Conservation (phyloP, 2,113 vertebrate species). For the Passer domesticus region DNA sequence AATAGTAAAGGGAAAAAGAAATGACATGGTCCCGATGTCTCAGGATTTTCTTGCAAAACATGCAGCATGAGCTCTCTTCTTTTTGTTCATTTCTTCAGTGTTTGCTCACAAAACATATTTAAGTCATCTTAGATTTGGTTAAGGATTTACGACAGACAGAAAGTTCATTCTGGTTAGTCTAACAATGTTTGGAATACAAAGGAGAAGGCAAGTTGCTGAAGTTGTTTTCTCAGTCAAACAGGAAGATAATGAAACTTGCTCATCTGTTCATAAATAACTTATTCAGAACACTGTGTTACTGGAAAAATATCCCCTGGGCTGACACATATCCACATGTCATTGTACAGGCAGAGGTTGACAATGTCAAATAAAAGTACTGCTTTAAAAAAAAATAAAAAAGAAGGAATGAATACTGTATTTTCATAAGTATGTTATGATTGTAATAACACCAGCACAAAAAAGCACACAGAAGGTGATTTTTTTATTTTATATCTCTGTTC, state of each 20-base stretch:
- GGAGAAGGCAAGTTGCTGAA: neutral
- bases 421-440: neutral
- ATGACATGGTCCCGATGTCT: rapidly evolving
- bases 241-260: neutral
- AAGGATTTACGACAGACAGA: neutral
- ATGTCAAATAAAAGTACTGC: neutral
- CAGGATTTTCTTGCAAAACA: neutral
- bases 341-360: neutral
- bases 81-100: neutral
- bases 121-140: neutral
- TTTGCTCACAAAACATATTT: neutral
- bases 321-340: neutral
- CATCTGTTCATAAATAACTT: neutral
- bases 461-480: no score
- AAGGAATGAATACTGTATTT: neutral
- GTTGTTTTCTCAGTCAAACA: constrained; percentile 1
- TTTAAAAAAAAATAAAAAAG: neutral
- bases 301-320: neutral
- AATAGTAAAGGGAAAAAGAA: neutral
- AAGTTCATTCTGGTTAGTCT: neutral
- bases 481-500: neutral
- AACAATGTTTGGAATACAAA: neutral
- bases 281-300: neutral
- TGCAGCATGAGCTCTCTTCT: neutral
- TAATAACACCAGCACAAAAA: neutral